Base-by-base conservation (phyloP, 2,888 invertebrate species). In the Galeruca laticollis region DNA sequence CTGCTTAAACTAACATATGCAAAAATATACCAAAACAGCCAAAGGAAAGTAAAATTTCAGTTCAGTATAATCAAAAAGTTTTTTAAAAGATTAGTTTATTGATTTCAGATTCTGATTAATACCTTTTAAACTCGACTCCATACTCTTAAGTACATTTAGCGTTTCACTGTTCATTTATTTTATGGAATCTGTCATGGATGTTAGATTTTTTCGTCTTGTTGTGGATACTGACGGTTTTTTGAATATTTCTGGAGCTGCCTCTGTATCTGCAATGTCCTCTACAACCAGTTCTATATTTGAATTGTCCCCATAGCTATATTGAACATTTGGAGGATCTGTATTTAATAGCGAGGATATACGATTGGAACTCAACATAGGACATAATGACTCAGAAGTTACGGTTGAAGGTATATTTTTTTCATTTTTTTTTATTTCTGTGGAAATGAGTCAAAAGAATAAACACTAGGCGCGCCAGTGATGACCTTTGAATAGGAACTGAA, bases 201-300 rank as follows among this genome's bases (percentile, higher is more conserved):
- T n/a, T n/a, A n/a, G n/a, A n/a, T 52, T 52, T 52, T 52, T 52
- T 52, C 52, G 15, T 52, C 26, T 52, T 52, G 20, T 52, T 52
- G 52, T 52, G 52, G 52, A 52, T 21, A 52, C 26, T 1, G 20
- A 52, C 13, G 18, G 52, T 52, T 52, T 52, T 52, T 52, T 52
- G 52, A 9, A 52, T 21, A 52, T 52, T 52, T 52, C 52, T 52
- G 52, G 52, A 21, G 52, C 10, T 21, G 52, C 52, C 52, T 52
- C 52, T 11, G 52, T 52, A 52, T 20, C 18, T 21, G 52, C 20
- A 52, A 52, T 52, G n/a, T 52, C 26, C 52, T 52, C 52, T 21
- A 52, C 52, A 52, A 52, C 52, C 52, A 52, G n/a, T 21, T 52
- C 52, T 52, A 52, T 52, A 52, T 52, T 52, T 13, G 52, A 52